Conservation (phyloP, 2,888 invertebrate genomes). For the Nemapogon koenigi region DNA sequence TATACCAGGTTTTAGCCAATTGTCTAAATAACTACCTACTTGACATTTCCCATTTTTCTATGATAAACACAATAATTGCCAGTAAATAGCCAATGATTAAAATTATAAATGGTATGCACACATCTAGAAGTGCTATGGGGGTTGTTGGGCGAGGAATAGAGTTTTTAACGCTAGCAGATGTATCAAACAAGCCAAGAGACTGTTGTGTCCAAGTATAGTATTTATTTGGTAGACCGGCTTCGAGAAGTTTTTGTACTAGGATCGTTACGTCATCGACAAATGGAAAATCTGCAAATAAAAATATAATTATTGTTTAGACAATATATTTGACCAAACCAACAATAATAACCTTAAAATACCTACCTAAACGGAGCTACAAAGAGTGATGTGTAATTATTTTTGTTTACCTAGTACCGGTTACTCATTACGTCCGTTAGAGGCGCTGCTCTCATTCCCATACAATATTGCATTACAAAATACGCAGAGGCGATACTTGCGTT, state of each 20-base stretch:
- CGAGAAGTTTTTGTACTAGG: conserved; percentile 25
- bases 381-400: no score
- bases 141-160: conserved; percentile 22
- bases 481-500: no score
- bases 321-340: no score
- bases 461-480: no score
- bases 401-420: no score
- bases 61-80: conserved; percentile 22
- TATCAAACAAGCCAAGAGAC: conserved; percentile 20
- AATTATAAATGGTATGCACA: conserved; percentile 23
- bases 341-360: no score
- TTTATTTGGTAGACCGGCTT: conserved; percentile 28
- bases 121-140: conserved; percentile 20
- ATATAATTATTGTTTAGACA: no score
- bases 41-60: conserved; percentile 22
- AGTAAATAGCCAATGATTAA: conserved; percentile 23
- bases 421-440: no score
- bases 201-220: conserved; percentile 32
- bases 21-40: no score
- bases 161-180: conserved; percentile 2
- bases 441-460: no score
- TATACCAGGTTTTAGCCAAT: no score
- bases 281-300: conserved; percentile 27
- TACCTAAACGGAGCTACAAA: no score
- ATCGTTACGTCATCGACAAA: conserved; percentile 23